Percentiles rank a stretch among this genome's conserved stretches.
Evolutionary conservation across 1,140 invertebrate genomes (phyloP).

Genomic region (Drosophila burlai): DNA sequence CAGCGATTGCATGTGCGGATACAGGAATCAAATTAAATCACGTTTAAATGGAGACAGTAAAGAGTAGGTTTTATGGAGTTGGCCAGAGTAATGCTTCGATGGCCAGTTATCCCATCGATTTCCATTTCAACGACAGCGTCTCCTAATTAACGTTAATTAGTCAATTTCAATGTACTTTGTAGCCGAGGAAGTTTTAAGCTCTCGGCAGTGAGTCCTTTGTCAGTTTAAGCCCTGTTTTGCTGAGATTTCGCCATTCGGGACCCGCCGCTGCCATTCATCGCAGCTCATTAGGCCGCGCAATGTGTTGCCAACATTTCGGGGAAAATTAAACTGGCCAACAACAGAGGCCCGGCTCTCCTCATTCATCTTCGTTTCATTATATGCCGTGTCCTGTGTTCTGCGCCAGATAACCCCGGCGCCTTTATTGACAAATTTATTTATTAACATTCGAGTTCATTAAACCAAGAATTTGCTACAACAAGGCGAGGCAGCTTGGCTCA

Average conservation of each 20-base stretch:
- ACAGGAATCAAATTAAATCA: slow-evolving; percentile 73
- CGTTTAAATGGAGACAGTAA: slow-evolving; percentile 54
- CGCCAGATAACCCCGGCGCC: slow-evolving; percentile 39
- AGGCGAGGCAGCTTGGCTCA: slow-evolving; percentile 11
- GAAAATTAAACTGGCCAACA: slow-evolving; percentile 66
- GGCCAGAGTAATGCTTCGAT: slow-evolving; percentile 4
- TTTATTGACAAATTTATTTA: slow-evolving; percentile 82
- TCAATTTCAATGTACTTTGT: slow-evolving; percentile 7
- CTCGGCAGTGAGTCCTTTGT: slow-evolving; percentile 19
- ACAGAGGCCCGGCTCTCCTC: slow-evolving; percentile 10
- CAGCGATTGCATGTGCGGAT: slow-evolving; percentile 33
- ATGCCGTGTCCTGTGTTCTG: slow-evolving; percentile 27
- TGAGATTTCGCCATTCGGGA: slow-evolving; percentile 16
- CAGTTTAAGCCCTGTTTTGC: slow-evolving; percentile 3
- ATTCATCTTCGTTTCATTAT: slow-evolving; percentile 80
- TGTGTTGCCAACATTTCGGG: slow-evolving; percentile 53
- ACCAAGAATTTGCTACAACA: slow-evolving; percentile 57
- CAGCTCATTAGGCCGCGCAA: slow-evolving; percentile 67
- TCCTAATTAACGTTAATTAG: slow-evolving; percentile 50
- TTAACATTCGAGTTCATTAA: slow-evolving; percentile 83
- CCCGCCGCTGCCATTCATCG: slow-evolving; percentile 37
- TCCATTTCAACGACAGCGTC: slow-evolving; percentile 3
- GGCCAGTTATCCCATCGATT: slow-evolving; percentile 7
- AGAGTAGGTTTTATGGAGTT: slow-evolving; percentile 21
- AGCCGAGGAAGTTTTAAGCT: slow-evolving; percentile 40